Evolutionary conservation across 1,140 invertebrate genomes (phyloP).

Genomic region (Portunus trituberculatus): DNA sequence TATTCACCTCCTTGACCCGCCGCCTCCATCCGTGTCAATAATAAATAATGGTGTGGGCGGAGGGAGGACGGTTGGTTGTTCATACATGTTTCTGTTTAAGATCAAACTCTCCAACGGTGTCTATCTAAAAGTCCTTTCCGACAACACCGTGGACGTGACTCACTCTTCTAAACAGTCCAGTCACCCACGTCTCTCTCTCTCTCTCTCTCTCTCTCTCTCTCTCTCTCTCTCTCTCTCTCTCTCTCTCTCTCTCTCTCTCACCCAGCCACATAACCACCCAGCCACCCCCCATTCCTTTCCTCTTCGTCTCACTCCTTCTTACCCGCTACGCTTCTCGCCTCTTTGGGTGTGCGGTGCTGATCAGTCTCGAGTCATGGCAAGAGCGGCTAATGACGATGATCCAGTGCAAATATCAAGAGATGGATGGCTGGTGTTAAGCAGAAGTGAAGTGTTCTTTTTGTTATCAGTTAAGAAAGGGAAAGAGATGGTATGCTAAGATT

Average conservation of each 20-base stretch:
- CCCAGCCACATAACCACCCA: neutral
- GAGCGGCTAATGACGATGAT: neutral
- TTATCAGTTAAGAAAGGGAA: neutral
- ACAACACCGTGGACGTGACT: slow-evolving; percentile 7
- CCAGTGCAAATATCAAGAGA: neutral
- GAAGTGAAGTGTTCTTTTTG: neutral
- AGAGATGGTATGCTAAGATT: neutral
- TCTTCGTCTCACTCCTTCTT: neutral
- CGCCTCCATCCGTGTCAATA: neutral
- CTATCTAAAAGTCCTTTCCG: neutral
- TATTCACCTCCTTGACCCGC: no score
- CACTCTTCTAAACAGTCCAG: slow-evolving; percentile 26
- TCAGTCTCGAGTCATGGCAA: neutral
- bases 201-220: neutral
- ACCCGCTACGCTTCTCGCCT: neutral
- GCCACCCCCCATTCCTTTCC: neutral
- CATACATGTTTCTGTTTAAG: slow-evolving; percentile 44
- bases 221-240: neutral
- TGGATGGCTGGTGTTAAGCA: neutral
- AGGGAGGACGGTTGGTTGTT: neutral
- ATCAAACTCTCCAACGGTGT: neutral
- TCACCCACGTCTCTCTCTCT: neutral
- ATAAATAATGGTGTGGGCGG: neutral
- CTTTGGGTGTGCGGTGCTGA: neutral
- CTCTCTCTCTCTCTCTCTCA: neutral